phyloP scores from a whole-genome alignment of 2,888 invertebrate species.

The Troides helena region DNA sequence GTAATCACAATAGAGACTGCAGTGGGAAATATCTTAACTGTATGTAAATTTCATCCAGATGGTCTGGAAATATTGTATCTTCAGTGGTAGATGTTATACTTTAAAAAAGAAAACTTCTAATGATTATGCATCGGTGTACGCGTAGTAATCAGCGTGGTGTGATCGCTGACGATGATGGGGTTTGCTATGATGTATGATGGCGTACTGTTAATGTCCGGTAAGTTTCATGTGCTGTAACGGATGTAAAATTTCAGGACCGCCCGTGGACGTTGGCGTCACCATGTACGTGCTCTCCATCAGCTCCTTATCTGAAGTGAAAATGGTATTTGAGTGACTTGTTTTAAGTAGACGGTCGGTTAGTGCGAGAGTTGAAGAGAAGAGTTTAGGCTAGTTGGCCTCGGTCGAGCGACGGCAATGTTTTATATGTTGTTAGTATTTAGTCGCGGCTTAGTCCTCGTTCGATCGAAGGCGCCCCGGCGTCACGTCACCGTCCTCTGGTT shows the following conservation, averaged over 20 bases:
- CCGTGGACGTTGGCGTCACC: constrained; percentile 91
- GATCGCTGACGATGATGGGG: not conserved
- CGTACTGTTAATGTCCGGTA: constrained; percentile 11
- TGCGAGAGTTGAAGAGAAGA: constrained; percentile 37
- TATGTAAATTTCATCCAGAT: not conserved
- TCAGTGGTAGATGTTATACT: not conserved
- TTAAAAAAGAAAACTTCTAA: not conserved
- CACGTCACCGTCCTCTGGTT: constrained; percentile 66
- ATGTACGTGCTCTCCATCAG: constrained; percentile 93
- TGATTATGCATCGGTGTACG: not conserved
- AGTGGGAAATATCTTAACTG: constrained; percentile 7
- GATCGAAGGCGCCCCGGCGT: constrained; percentile 53
- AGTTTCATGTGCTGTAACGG: constrained; percentile 46
- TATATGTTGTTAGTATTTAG: constrained; percentile 44
- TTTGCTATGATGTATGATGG: not conserved
- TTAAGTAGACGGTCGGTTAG: constrained; percentile 56
- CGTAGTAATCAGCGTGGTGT: too few species aligned
- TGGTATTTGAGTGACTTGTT: constrained; percentile 76
- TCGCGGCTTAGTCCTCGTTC: constrained; percentile 72
- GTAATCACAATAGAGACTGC: constrained; percentile 10
- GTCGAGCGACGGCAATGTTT: constrained; percentile 44
- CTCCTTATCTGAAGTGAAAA: constrained; percentile 92
- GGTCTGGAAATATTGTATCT: not conserved
- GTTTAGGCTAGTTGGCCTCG: constrained; percentile 50
- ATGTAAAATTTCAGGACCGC: constrained; percentile 84